phyloP scores from a whole-genome alignment of 2,113 vertebrate species.

The Albula goreensis region DNA sequence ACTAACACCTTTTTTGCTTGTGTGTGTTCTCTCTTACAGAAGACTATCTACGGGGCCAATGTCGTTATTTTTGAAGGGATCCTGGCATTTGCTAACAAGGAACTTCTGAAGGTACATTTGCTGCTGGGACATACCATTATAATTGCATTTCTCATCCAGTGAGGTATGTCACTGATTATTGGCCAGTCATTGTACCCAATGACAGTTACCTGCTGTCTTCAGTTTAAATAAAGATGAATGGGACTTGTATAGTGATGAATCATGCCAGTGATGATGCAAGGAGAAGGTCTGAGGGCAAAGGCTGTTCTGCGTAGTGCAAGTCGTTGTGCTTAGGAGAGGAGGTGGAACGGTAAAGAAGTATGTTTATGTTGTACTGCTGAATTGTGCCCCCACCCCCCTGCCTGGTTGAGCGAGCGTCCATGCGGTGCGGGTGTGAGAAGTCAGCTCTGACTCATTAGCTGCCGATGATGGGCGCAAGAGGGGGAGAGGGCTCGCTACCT shows the following conservation, averaged over 20 bases:
- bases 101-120: conserved; percentile 80
- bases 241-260: background rate
- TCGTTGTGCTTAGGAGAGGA: background rate
- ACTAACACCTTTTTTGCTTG: background rate
- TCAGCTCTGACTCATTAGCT: conserved; percentile 2
- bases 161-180: background rate
- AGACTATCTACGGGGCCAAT: conserved; percentile 86
- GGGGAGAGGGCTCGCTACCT: background rate
- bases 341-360: too few relatives aligned
- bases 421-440: background rate
- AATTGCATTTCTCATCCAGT: background rate
- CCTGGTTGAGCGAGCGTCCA: background rate
- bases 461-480: background rate
- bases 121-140: background rate
- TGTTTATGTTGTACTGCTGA: background rate
- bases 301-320: background rate
- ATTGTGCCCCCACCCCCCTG: background rate
- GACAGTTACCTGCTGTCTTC: background rate
- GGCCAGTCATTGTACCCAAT: background rate
- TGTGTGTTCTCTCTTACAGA: conserved; percentile 61
- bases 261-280: background rate
- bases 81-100: conserved; percentile 87
- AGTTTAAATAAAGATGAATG: background rate
- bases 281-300: background rate
- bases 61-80: conserved; percentile 90